Percentiles rank a stretch among this genome's conserved stretches.
phyloP scores from a whole-genome alignment of 2,113 vertebrate species.

The Aspiorhynchus laticeps region DNA sequence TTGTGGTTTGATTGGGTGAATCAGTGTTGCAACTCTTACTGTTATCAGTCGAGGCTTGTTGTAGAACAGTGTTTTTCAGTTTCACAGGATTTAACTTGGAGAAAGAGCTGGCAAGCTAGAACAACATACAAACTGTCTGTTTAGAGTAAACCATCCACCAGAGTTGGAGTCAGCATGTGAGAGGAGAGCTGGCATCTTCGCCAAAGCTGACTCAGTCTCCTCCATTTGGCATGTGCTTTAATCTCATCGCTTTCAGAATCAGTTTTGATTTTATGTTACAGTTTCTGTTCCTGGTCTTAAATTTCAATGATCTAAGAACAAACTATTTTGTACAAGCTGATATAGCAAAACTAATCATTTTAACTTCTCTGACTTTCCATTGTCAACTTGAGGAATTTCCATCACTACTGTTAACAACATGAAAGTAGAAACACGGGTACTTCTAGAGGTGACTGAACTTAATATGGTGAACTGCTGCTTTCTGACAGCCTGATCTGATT shows the following conservation, averaged over 20 bases:
- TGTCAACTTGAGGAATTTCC: background rate
- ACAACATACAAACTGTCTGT: constrained; percentile 5
- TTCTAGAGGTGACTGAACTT: background rate
- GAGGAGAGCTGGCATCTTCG: background rate
- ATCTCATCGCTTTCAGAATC: constrained; percentile 8
- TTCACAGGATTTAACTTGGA: background rate
- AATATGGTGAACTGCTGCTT: background rate
- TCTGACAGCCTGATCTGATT: background rate
- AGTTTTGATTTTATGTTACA: background rate
- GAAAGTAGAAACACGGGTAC: background rate
- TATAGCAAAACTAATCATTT: background rate
- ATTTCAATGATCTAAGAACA: background rate
- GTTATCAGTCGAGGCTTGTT: background rate
- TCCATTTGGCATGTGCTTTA: background rate
- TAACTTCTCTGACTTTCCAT: background rate
- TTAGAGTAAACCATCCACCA: background rate
- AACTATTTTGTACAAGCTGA: too few species aligned
- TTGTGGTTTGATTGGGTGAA: background rate
- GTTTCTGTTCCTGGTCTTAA: background rate
- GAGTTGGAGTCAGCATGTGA: background rate
- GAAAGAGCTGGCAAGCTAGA: background rate
- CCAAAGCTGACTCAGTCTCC: background rate
- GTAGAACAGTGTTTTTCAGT: background rate
- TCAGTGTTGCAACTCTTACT: background rate
- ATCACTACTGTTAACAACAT: background rate